Percentiles rank a stretch among this genome's conserved stretches.
phyloP scores from a whole-genome alignment of 1,140 invertebrate species.

The Spodoptera litura region DNA sequence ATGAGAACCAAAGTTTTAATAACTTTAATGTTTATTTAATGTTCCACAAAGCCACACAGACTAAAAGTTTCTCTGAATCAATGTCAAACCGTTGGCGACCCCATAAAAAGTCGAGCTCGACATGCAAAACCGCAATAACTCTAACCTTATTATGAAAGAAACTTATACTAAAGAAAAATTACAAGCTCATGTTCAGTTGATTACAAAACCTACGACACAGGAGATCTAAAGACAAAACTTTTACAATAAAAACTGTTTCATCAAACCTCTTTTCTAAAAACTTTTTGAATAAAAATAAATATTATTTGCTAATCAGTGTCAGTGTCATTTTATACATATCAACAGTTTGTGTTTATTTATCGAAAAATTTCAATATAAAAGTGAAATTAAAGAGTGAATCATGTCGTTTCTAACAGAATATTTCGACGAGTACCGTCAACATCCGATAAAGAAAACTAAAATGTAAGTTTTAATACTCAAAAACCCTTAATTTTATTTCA shows the following conservation, averaged over 20 bases:
- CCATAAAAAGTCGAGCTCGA: conserved; percentile 57
- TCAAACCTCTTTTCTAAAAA: background rate
- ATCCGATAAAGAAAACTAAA: conserved; percentile 77
- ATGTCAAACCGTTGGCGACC: conserved; percentile 64
- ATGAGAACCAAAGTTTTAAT: no score
- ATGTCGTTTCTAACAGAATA: conserved; percentile 84
- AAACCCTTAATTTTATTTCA: background rate
- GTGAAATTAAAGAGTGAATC: conserved; percentile 50
- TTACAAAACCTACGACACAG: conserved; percentile 51
- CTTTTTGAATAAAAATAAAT: background rate
- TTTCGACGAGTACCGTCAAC: conserved; percentile 77
- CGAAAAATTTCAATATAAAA: conserved; percentile 3
- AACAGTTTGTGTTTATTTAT: background rate
- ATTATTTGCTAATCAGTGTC: background rate
- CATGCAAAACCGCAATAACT: conserved; percentile 78
- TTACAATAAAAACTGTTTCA: background rate
- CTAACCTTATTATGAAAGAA: conserved; percentile 68
- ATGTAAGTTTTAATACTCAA: conserved; percentile 68
- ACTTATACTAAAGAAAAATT: conserved; percentile 60
- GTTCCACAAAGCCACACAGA: background rate
- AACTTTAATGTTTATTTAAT: conserved; percentile 5
- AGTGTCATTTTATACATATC: background rate
- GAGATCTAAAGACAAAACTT: background rate
- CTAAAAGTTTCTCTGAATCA: conserved; percentile 1
- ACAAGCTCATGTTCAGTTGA: conserved; percentile 55